A percentile compares a stretch with the other conserved stretches of the same genome.
Evolutionary conservation across 2,113 vertebrate species (phyloP).

Genomic region (human (Homo sapiens)): GRCh38 chr16:78373001-78373500

Average conservation of each 20-base stretch:
- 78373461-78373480: not conserved
- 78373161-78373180: not conserved
- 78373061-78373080: not conserved
- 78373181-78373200: not conserved
- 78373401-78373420: not conserved
- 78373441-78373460: not conserved
- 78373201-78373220: not conserved
- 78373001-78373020: not conserved
- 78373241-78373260: not conserved
- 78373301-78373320: not conserved
- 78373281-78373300: not conserved
- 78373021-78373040: not conserved
- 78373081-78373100: not conserved
- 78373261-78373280: not conserved
- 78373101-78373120: not conserved
- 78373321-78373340: not conserved
- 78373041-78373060: not conserved
- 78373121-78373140: not conserved
- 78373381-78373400: not conserved
- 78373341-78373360: not conserved
- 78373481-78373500: rapidly evolving
- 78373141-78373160: rapidly evolving
- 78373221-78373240: not conserved
- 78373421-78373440: not conserved
- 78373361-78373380: not conserved